A percentile compares a stretch with the other conserved stretches of the same genome.
phyloP scores from a whole-genome alignment of 2,797 vertebrate species.

The Xenentodon cancila region DNA sequence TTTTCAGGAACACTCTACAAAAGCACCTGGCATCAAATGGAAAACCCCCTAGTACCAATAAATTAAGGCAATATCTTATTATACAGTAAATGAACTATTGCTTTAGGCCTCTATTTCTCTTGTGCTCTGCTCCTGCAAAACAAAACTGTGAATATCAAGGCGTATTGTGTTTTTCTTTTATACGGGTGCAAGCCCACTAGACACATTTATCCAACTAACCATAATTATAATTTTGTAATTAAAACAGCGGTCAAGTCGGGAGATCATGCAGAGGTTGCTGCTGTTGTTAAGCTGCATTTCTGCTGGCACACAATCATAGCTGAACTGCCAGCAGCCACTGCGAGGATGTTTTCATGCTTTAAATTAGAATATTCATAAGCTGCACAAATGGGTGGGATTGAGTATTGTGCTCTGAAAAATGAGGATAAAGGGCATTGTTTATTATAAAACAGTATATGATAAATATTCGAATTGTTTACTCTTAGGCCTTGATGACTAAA shows the following conservation, averaged over 20 bases:
- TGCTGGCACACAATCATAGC: slow-evolving; percentile 58
- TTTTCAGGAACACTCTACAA: slow-evolving; percentile 46
- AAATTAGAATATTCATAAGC: slow-evolving; percentile 74
- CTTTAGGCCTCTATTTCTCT: slow-evolving; percentile 42
- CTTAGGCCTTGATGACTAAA: slow-evolving; percentile 37
- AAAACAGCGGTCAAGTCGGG: slow-evolving; percentile 71
- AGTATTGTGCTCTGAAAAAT: slow-evolving; percentile 54
- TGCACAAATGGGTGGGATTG: slow-evolving; percentile 57
- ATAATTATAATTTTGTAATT: slow-evolving; percentile 73
- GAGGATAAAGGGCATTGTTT: slow-evolving; percentile 63
- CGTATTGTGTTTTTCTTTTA: slow-evolving; percentile 35
- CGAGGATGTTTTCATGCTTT: slow-evolving; percentile 69
- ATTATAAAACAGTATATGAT: slow-evolving; percentile 33
- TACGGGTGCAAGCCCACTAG: slow-evolving; percentile 31
- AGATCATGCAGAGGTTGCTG: slow-evolving; percentile 64
- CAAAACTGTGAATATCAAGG: slow-evolving; percentile 34
- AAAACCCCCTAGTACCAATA: slow-evolving; percentile 78
- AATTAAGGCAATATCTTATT: slow-evolving; percentile 73
- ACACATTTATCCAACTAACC: slow-evolving; percentile 55
- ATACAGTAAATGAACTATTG: slow-evolving; percentile 66
- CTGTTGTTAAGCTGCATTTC: slow-evolving; percentile 63
- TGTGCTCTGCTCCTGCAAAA: slow-evolving; percentile 29
- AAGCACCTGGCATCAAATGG: slow-evolving; percentile 65
- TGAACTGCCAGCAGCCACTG: slow-evolving; percentile 59
- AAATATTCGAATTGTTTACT: slow-evolving; percentile 47